Evolutionary conservation across 1,140 invertebrate species (phyloP).

Genomic region (Caerostris extrusa): DNA sequence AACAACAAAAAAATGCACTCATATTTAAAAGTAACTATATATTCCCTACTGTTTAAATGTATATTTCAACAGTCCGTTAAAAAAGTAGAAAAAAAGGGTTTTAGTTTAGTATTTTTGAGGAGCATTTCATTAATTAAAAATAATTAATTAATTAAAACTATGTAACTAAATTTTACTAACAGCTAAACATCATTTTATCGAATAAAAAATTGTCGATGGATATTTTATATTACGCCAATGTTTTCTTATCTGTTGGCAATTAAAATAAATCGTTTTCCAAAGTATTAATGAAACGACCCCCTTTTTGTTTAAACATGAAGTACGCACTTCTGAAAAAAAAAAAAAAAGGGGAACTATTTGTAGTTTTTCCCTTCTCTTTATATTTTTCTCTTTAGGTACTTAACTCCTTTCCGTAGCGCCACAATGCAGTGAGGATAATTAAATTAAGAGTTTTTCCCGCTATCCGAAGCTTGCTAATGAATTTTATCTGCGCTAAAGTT

Average conservation of each 20-base stretch:
- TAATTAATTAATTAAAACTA: no score
- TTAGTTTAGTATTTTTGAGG: no score
- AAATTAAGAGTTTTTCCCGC: slow-evolving; percentile 41
- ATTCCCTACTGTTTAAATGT: no score
- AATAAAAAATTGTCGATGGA: background rate
- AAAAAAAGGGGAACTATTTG: background rate
- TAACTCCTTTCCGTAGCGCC: background rate
- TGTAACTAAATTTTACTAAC: no score
- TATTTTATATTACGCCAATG: background rate
- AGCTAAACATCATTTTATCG: no score
- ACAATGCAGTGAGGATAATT: slow-evolving; percentile 53
- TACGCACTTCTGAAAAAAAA: background rate
- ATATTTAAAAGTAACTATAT: no score
- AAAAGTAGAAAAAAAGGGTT: no score
- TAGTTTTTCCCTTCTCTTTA: background rate
- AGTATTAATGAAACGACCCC: background rate
- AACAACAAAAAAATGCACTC: no score
- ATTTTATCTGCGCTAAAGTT: slow-evolving; percentile 3
- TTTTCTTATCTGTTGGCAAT: background rate
- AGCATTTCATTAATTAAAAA: no score
- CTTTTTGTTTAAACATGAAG: slow-evolving; percentile 24
- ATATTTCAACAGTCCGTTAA: no score
- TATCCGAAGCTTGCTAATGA: slow-evolving; percentile 9
- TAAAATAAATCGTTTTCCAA: slow-evolving; percentile 27
- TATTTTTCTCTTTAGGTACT: background rate